Percentiles rank a stretch among this genome's conserved stretches.
Conservation (phyloP, 2,888 invertebrate species). For the Atherix ibis region DNA sequence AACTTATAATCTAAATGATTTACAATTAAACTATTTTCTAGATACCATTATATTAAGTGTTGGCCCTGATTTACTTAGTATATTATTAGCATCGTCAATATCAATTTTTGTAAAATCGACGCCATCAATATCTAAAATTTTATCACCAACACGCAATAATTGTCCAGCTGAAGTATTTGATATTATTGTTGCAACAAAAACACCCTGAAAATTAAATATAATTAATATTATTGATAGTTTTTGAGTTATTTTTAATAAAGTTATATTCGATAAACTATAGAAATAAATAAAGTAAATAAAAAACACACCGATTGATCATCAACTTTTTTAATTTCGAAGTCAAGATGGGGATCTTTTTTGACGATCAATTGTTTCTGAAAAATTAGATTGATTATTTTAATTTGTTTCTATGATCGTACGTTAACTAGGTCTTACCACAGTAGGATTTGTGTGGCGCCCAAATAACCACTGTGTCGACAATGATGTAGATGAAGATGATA, state of each 20-base stretch:
- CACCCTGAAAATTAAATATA: slow-evolving; percentile 17
- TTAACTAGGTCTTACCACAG: slow-evolving; percentile 19
- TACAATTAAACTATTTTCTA: slow-evolving; percentile 19
- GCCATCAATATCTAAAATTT: slow-evolving; percentile 28
- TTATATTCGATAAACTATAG: too few relatives aligned
- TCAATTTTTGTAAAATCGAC: slow-evolving; percentile 26
- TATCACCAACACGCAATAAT: slow-evolving; percentile 22
- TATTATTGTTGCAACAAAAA: slow-evolving; percentile 23
- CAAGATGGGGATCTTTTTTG: slow-evolving; percentile 22
- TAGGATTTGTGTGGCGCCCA: slow-evolving; percentile 30
- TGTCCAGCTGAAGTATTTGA: slow-evolving; percentile 22
- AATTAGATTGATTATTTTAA: slow-evolving; percentile 1
- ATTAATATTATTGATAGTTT: slow-evolving; percentile 1
- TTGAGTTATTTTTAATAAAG: neutral
- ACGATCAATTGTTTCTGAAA: slow-evolving; percentile 24
- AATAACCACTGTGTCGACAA: slow-evolving; percentile 24
- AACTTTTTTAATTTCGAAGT: slow-evolving; percentile 21
- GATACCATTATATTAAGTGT: slow-evolving; percentile 29
- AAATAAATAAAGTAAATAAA: neutral
- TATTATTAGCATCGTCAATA: slow-evolving; percentile 22
- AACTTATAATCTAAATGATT: neutral
- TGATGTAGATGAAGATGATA: neutral
- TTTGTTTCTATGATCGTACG: too few relatives aligned
- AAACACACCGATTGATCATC: neutral
- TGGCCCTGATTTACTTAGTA: slow-evolving; percentile 22